Evolutionary conservation across 2,888 invertebrate genomes (phyloP), one percentile per base, ranked within the genome.

Genomic region (Micoletzkya japonica): DNA sequence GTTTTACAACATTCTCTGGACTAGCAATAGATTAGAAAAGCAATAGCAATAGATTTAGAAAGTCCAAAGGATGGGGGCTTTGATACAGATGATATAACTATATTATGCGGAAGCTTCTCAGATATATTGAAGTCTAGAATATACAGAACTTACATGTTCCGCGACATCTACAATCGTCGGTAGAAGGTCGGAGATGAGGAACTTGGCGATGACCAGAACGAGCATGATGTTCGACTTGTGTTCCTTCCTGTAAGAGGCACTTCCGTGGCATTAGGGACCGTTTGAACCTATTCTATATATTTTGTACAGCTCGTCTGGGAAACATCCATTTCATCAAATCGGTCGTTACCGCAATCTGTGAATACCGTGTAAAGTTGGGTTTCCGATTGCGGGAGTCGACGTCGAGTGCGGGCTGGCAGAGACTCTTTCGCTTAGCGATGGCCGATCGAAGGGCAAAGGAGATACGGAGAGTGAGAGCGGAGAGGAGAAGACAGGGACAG

Each of bases 101-200:
- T n/a, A n/a, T n/a, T n/a, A 37, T 60, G n/a, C 10, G n/a, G 36
- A 30, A 17, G 3, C 20, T 20, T n/a, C 24, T 57, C 28, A 20
- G 20, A n/a, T n/a, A n/a, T n/a, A n/a, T n/a, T n/a, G n/a, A n/a
- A n/a, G n/a, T n/a, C n/a, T n/a, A n/a, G 44, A 44, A 20, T 14
- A 20, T 10, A 44, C 44, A 44, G 20, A 32, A 63, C 63, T 44
- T 50, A 83, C 81, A 61, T 84, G 82, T 71, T 84, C 84, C n/a
- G 82, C 54, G 7, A 84, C 82, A 71, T 84, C 84, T 72, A 78
- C 78, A 30, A 84, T 81, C n/a, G 84, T 83, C n/a, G 84, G 84
- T 34, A 84, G 71, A 20, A 84, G 79, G 72, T 84, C 82, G 36
- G 84, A 83, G 52, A 82, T 71, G 58, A 84, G 67, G 60, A 84